Evolutionary conservation across 2,797 vertebrate species (phyloP).

Genomic region (Cryptoblepharus egeriae): DNA sequence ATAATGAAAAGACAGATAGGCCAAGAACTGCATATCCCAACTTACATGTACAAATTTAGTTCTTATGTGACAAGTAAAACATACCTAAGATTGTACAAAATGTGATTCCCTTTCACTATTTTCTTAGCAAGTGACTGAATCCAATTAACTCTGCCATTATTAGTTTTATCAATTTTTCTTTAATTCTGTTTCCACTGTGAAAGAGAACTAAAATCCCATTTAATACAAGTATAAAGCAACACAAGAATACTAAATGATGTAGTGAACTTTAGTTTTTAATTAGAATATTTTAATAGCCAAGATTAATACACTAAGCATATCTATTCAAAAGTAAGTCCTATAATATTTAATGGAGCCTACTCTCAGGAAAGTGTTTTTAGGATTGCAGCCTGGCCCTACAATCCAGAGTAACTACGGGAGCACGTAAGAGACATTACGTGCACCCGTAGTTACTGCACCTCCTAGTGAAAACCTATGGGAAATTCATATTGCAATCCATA

Average conservation of each 20-base stretch:
- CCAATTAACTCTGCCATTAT: not conserved
- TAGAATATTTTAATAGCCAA: not conserved
- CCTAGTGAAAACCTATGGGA: no score
- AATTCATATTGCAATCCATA: no score
- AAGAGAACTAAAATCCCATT: not conserved
- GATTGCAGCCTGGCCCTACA: no score
- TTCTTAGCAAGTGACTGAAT: conserved; percentile 3
- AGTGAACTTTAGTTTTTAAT: conserved; percentile 6
- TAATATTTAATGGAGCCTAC: no score
- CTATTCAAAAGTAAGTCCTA: no score
- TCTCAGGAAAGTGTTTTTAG: no score
- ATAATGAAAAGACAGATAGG: not conserved
- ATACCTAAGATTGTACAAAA: not conserved
- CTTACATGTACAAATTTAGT: not conserved
- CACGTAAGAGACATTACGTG: no score
- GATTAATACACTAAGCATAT: no score
- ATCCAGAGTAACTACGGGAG: no score
- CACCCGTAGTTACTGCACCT: no score
- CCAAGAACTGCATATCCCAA: not conserved
- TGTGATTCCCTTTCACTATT: not conserved
- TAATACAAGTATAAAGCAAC: not conserved
- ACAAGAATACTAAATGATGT: not conserved
- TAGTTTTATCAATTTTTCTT: not conserved
- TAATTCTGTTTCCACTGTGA: conserved; percentile 6
- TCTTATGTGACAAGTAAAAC: not conserved